phyloP scores from a whole-genome alignment of 2,888 invertebrate genomes.

The Orthosia cruda region DNA sequence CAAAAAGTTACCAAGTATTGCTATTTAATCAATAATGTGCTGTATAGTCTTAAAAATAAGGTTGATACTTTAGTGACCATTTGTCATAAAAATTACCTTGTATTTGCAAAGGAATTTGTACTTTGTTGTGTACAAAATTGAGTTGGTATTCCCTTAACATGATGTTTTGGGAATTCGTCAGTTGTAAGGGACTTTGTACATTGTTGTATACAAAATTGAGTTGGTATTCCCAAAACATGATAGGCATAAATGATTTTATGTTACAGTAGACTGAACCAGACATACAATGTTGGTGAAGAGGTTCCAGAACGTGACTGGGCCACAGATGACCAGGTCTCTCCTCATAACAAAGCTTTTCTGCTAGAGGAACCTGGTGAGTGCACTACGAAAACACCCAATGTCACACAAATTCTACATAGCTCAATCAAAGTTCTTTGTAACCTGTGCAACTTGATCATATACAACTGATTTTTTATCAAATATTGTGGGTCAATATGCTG shows the following conservation, averaged over 20 bases:
- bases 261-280: conserved; percentile 58
- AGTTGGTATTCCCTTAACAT: not conserved
- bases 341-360: conserved; percentile 50
- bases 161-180: not conserved
- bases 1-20: too few species aligned
- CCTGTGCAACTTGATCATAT: too few species aligned
- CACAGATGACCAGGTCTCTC: conserved; percentile 16
- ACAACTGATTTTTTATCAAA: too few species aligned
- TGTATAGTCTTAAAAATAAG: too few species aligned
- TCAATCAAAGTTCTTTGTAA: too few species aligned
- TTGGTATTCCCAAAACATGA: not conserved
- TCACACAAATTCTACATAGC: too few species aligned
- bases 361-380: conserved; percentile 19
- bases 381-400: too few species aligned
- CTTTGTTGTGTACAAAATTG: not conserved
- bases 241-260: not conserved
- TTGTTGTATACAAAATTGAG: not conserved
- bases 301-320: not conserved
- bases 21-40: too few species aligned
- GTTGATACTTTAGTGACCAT: not conserved
- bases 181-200: not conserved
- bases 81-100: not conserved
- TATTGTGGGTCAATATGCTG: too few species aligned
- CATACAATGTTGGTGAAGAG: conserved; percentile 26
- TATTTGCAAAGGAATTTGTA: not conserved